Base-by-base conservation (phyloP, 2,797 vertebrate genomes). In the Taenioides sp. region DNA sequence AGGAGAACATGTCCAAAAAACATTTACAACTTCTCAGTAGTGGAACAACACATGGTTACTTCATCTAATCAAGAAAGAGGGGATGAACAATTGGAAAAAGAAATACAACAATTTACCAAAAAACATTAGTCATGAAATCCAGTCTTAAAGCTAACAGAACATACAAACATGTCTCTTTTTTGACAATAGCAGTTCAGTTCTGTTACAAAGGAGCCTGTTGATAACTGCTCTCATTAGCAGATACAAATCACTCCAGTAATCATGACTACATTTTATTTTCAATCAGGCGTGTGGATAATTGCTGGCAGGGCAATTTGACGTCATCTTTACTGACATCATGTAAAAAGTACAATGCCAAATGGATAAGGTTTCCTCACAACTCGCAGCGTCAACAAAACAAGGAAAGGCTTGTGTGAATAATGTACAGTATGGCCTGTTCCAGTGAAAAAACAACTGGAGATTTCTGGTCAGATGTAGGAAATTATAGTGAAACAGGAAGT, bases 51-150 rank as follows among this genome's bases (percentile, higher is more conserved):
- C 52, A 75, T 84, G 74, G 84, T 84, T 80, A 80, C 69, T 70
- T 64, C 73, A 31, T 79, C 34, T 71, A 72, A 79, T 76, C 74
- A 63, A 75, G 31, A 9, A 37, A 23, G 67, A 17, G 59, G 59
- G 60, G 71, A 80, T 62, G 52, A 80, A 50, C 69, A 71, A 59
- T 57, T 1, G 5, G 50, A 20, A 78, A 62, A 37, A 34, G 10
- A 9, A 72, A 66, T 60, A 66, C 54, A 70, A 80, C 72, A 37
- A 79, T 71, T 76, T 81, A 31, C 43, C 61, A 69, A 60, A 80
- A 78, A 74, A 58, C 52, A 77, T 84, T 84, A 81, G 77, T 81
- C 75, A 83, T 10, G 18, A 69, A 70, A 85, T 82, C 70, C 77
- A 67, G 62, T 79, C 73, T 52, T 5, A 20, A 50, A 79, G 55